These are phyloP conservation scores for Rhabdornis inornatus DNA, from an alignment of 2,113 vertebrate species.

Conservation along the genomic window DNA sequence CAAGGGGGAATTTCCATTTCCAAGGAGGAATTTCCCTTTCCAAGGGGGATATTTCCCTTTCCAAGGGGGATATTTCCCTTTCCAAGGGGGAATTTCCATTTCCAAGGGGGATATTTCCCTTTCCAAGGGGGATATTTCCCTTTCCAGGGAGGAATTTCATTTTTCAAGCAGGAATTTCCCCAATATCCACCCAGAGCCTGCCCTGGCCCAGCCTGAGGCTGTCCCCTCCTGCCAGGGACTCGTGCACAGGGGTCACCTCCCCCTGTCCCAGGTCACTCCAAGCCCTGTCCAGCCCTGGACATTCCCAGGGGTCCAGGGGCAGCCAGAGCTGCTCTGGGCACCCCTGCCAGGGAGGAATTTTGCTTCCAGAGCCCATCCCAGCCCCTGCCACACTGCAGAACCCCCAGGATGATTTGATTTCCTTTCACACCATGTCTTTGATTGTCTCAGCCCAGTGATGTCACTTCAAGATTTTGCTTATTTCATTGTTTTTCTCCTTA, in stretches of 20 bases:
- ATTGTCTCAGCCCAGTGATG: background rate
- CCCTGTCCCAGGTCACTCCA: background rate
- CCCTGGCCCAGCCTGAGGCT: background rate
- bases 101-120: background rate
- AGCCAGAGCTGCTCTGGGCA: background rate
- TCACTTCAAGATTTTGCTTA: background rate
- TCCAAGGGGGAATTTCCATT: background rate
- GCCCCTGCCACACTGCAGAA: background rate
- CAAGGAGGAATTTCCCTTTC: too few relatives aligned
- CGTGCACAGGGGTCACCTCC: background rate
- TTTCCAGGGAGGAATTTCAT: background rate
- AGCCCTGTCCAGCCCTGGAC: background rate
- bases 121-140: background rate
- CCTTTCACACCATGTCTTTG: rapidly evolving
- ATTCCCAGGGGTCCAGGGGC: background rate
- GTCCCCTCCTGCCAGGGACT: background rate
- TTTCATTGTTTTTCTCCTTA: background rate
- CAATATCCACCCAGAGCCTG: rapidly evolving
- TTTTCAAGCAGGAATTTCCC: background rate
- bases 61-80: too few relatives aligned
- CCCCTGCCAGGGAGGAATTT: background rate
- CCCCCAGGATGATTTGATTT: background rate
- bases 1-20: too few relatives aligned
- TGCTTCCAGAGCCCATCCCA: background rate
- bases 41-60: too few relatives aligned